Conservation (phyloP, 2,113 vertebrate genomes). For the Catharus minimus region DNA sequence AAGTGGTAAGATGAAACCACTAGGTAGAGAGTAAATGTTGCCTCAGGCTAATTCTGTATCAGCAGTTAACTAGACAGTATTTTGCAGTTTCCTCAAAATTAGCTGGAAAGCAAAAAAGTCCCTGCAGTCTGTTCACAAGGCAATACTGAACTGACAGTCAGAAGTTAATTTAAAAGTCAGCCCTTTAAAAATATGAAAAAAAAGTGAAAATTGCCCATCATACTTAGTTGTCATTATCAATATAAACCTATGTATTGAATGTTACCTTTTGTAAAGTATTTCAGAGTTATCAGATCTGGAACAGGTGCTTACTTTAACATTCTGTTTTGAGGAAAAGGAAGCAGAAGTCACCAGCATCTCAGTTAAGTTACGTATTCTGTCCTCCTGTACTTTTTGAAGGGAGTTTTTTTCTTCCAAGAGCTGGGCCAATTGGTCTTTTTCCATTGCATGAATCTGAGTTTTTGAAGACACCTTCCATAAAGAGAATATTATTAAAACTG, state of each 20-base stretch:
- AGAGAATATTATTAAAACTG: background rate
- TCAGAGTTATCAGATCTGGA: background rate
- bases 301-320: slow-evolving; percentile 74
- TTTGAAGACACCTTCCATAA: slow-evolving; percentile 82
- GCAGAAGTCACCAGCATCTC: slow-evolving; percentile 87
- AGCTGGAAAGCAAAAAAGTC: background rate
- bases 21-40: background rate
- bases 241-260: background rate
- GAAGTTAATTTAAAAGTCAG: background rate
- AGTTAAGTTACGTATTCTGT: slow-evolving; percentile 87
- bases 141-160: background rate
- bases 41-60: background rate
- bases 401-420: slow-evolving; percentile 90
- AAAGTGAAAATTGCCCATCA: background rate
- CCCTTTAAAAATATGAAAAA: background rate
- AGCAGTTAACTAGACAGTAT: background rate
- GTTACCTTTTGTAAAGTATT: background rate
- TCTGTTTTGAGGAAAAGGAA: slow-evolving; percentile 66
- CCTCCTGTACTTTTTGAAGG: slow-evolving; percentile 89
- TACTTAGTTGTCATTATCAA: background rate
- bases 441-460: slow-evolving; percentile 86
- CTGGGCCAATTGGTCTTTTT: slow-evolving; percentile 87
- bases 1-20: background rate
- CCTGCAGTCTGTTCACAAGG: background rate
- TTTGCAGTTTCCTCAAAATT: background rate